phyloP scores from a whole-genome alignment of 2,113 vertebrate genomes.

The Diphyllodes magnificus region DNA sequence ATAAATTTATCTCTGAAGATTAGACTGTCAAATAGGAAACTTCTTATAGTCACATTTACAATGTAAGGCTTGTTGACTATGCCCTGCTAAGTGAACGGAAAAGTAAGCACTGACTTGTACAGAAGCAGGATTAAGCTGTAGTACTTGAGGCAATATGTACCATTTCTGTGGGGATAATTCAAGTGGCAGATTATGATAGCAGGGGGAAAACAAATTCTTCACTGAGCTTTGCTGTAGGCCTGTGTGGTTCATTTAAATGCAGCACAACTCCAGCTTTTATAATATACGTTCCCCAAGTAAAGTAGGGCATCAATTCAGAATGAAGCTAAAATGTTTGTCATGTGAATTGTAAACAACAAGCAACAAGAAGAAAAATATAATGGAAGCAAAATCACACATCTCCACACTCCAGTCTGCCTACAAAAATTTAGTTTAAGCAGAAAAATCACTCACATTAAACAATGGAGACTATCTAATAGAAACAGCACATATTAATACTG shows the following conservation, averaged over 20 bases:
- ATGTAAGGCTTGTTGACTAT: background rate
- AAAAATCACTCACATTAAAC: slow-evolving; percentile 50
- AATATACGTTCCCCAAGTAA: slow-evolving; percentile 18
- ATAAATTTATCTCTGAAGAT: background rate
- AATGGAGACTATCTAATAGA: slow-evolving; percentile 40
- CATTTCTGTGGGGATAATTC: background rate
- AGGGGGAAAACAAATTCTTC: background rate
- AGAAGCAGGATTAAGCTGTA: background rate
- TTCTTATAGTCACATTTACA: background rate
- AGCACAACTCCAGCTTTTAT: background rate
- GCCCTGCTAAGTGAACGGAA: background rate
- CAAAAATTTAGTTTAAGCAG: slow-evolving; percentile 12
- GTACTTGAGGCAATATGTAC: background rate
- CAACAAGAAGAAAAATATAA: slow-evolving; percentile 26
- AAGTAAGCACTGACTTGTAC: background rate
- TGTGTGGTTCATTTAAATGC: slow-evolving; percentile 38
- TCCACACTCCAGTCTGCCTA: background rate
- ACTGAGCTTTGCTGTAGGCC: slow-evolving; percentile 16
- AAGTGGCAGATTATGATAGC: background rate
- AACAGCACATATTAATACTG: slow-evolving; percentile 54
- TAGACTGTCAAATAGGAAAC: background rate
- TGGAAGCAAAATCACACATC: background rate
- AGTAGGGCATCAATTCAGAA: slow-evolving; percentile 34
- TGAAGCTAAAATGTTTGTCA: slow-evolving; percentile 38
- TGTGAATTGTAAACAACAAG: slow-evolving; percentile 37